Base-by-base conservation (phyloP, 92 coral and sea anemone genomes). In the Epizoanthus fatuus region DNA sequence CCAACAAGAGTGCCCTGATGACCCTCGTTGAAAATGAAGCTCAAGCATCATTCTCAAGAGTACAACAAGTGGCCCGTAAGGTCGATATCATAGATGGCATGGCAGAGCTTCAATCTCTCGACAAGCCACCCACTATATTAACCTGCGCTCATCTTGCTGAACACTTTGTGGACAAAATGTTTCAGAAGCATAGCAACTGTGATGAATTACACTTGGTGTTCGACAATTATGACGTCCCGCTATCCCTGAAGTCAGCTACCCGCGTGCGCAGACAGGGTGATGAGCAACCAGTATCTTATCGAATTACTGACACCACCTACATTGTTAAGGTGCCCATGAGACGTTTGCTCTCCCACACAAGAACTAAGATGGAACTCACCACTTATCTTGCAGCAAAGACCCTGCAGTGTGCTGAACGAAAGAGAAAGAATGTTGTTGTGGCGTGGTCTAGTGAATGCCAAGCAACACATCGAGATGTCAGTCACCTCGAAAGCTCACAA, bases 1-100 rank as follows among this genome's bases (percentile, higher is more conserved):
- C 86, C 19, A 71, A 47, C 22, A 91, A 87, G 85, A 84, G 91
- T 71, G 84, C 86, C 15, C 83, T 87, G 51, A 91, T 84, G 89
- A 64, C 20, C 86, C 25, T 87, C 35, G 70, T 81, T 56, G 93
- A 86, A 63, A 86, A 90, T n/a, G 67, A 89, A 19, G 75, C 72
- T 4, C 65, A 71, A 49, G n/a, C 86, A 25, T 32, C 79, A 17
- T 7, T 55, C 7, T 7, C 84, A 6, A 22, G 74, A 51, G 74
- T 9, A 35, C 77, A 9, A 38, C 76, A 81, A 74, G 45, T 29
- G 45, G 60, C 69, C 16, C 81, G 57, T 16, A 77, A 76, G 25
- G 92, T 84, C 3, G 83, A 39, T 57, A 83, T 76, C 58, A 56
- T 73, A n/a, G 92, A 84, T 63, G 78, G 89, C 14, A 84, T 84